Evolutionary conservation across 1,140 invertebrate species (phyloP).

Genomic region (Atopsyche davidsoni): DNA sequence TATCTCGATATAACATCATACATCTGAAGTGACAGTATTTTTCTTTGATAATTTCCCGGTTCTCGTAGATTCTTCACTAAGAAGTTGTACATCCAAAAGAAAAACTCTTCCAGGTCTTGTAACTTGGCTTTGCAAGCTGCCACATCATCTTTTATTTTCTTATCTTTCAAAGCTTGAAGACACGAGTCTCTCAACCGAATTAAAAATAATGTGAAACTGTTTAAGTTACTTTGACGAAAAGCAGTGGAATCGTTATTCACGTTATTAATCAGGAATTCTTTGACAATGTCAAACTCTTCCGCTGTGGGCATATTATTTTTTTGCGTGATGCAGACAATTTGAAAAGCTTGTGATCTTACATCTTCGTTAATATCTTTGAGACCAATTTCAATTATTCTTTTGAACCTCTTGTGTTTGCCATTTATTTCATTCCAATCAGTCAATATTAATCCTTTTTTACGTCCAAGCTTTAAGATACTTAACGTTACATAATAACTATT

Average conservation of each 20-base stretch:
- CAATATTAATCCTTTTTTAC: constrained; percentile 34
- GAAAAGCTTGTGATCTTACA: constrained; percentile 39
- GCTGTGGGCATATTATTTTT: constrained; percentile 33
- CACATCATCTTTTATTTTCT: too few relatives aligned
- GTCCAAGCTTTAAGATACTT: constrained; percentile 38
- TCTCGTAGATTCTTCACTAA: constrained; percentile 34
- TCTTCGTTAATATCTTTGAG: constrained; percentile 34
- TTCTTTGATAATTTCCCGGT: constrained; percentile 45
- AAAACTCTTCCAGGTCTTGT: constrained; percentile 18
- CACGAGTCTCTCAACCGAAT: constrained; percentile 19
- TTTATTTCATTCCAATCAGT: constrained; percentile 11
- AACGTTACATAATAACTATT: constrained; percentile 35
- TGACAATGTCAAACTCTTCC: constrained; percentile 34
- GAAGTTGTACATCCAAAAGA: constrained; percentile 33
- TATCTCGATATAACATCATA: constrained; percentile 32
- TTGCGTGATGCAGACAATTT: constrained; percentile 37
- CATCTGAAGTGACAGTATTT: constrained; percentile 38
- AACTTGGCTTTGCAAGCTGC: neutral
- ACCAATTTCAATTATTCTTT: constrained; percentile 20
- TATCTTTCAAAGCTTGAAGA: constrained; percentile 11
- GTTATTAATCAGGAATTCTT: constrained; percentile 39
- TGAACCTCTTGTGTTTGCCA: constrained; percentile 4
- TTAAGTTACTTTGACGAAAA: constrained; percentile 39
- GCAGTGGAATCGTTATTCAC: constrained; percentile 42
- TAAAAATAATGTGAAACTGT: constrained; percentile 36